These are phyloP conservation scores for Clupea harengus DNA, from an alignment of 2,113 vertebrate species.

Conservation along the genomic window DNA sequence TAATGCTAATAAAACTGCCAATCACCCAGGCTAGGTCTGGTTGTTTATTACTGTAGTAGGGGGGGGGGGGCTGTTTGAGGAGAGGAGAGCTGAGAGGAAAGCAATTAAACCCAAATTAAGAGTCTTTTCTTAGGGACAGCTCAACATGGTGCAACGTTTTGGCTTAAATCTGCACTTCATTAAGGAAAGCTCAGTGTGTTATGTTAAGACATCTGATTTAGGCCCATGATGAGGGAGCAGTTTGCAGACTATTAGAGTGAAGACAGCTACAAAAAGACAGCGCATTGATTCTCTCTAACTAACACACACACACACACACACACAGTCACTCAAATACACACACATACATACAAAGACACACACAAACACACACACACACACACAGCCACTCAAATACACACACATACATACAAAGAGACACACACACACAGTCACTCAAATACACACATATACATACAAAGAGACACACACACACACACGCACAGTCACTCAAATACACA, in stretches of 20 bases:
- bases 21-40: neutral
- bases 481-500: neutral
- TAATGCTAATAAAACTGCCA: conserved; percentile 5
- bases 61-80: neutral
- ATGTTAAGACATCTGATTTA: neutral
- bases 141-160: neutral
- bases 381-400: neutral
- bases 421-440: neutral
- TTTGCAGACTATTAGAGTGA: neutral
- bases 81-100: neutral
- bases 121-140: neutral
- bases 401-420: neutral
- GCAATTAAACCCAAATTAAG: neutral
- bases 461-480: neutral
- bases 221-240: neutral
- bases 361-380: neutral
- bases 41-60: neutral
- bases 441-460: neutral
- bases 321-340: neutral
- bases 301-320: neutral
- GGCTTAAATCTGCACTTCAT: neutral
- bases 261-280: neutral
- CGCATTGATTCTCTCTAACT: neutral
- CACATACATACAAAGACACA: neutral
- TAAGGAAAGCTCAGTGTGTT: neutral